Conservation (phyloP, 2,113 vertebrate species). For the Syngnathus typhle region DNA sequence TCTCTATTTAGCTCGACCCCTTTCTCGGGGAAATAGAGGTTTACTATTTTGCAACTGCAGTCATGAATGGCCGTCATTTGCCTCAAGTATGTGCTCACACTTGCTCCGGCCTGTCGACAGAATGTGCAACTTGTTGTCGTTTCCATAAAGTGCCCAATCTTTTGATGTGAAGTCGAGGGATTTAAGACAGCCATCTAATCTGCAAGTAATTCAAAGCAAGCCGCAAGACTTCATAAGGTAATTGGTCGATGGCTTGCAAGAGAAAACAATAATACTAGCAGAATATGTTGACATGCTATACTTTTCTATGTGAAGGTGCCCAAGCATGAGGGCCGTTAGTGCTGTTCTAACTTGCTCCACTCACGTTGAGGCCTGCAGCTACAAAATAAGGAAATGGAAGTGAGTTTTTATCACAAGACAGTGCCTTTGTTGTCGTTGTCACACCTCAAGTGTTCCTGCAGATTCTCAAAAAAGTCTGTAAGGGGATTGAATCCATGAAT, state of each 20-base stretch:
- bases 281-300: not conserved
- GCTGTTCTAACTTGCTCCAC: not conserved
- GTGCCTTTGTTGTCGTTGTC: not conserved
- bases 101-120: not conserved
- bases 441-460: not conserved
- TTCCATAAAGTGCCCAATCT: not conserved
- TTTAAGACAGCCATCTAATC: not conserved
- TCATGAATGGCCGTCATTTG: not conserved
- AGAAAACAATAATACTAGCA: not conserved
- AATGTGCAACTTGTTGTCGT: not conserved
- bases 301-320: not conserved
- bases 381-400: constrained; percentile 77
- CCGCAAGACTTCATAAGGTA: not conserved
- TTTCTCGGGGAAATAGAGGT: not conserved
- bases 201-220: not conserved
- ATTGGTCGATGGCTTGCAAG: not conserved
- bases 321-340: not conserved
- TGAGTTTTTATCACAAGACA: constrained; percentile 3
- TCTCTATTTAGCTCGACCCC: not conserved
- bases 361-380: constrained; percentile 55
- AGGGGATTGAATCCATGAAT: too few relatives aligned
- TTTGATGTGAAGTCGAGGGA: not conserved
- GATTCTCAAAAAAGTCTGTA: too few relatives aligned
- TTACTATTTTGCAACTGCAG: not conserved
- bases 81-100: not conserved